Evolutionary conservation across 30 jellyfish, hydroid and myxozoan genomes (phyloP), one percentile per base, ranked within the genome.

Genomic region (Pseudorhiza aurosa): DNA sequence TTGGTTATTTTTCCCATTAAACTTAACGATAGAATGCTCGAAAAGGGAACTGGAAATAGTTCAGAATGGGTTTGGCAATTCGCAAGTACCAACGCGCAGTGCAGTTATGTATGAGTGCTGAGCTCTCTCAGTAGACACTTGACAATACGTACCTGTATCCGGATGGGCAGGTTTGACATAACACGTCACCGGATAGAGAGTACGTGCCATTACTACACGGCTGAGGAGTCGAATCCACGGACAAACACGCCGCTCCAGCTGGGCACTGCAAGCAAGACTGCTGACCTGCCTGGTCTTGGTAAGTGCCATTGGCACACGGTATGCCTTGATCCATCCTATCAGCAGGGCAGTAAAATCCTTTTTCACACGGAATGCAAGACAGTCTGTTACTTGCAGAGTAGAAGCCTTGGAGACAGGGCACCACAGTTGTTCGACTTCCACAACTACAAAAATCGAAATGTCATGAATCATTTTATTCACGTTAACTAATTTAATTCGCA

Each of bases 281-380:
- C 36, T 84, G 88, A 4, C 85, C 85, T 4, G 79, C 60, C 44
- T 72, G 85, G 55, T 84, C 81, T 30, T 73, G 88, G 72, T 84
- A 84, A 11, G 95, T 84, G 42, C 95, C 88, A 32, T 71, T 71
- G 33, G 40, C 21, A 36, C 95, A 84, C 6, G 88, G 57, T 2
- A 84, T 46, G 2, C 86, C 86, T 5, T 70, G 35, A 30, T 72
- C 88, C 71, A 73, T 22, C 64, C 72, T 72, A 56, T 68, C 88
- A 44, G 42, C 69, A 0, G 96, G 90, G 51, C 90, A 74, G 43
- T 85, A 64, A 56, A 85, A 85, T 36, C 91, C 96, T 29, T 75
- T 85, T 35, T 72, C 85, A 28, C 95, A 82, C 2, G 75, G 85
- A 1, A 58, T 50, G 36, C 94, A 82, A 18, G 94, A 65, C 53